These are phyloP conservation scores for Antedon mediterranea DNA, from an alignment of 53 echinoderm and acorn worm genomes.

Conservation along the genomic window DNA sequence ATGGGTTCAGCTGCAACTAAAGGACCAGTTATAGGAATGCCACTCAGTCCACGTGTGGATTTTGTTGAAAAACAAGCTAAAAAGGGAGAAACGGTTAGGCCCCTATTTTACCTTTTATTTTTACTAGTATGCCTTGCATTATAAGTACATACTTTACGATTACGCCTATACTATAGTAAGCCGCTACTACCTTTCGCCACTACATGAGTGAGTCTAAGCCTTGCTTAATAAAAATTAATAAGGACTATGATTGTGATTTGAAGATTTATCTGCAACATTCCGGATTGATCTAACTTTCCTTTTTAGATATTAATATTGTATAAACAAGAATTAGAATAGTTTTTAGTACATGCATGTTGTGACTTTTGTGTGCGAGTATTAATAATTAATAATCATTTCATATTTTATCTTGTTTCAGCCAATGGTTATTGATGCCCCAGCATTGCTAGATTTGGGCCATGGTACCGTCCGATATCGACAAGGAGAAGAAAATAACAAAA, in stretches of 20 bases:
- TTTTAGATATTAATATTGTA: no score
- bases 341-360: no score
- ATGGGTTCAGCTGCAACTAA: conserved; percentile 92
- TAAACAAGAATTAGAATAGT: no score
- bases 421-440: conserved; percentile 85
- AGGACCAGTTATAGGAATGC: conserved; percentile 69
- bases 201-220: no score
- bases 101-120: no score
- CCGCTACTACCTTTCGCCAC: no score
- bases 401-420: conserved; percentile 23
- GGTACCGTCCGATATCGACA: conserved; percentile 79
- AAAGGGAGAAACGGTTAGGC: conserved; percentile 60
- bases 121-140: not conserved
- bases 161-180: no score
- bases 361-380: no score
- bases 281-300: no score
- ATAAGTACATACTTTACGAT: not conserved
- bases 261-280: no score
- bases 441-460: conserved; percentile 74
- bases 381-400: not conserved
- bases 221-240: no score
- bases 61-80: conserved; percentile 72
- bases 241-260: no score
- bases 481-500: conserved; percentile 24
- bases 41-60: conserved; percentile 72